A percentile compares a stretch with the other conserved stretches of the same genome.
These are phyloP conservation scores for Ptyas mucosa DNA, from an alignment of 2,113 vertebrate genomes.

Conservation along the genomic window DNA sequence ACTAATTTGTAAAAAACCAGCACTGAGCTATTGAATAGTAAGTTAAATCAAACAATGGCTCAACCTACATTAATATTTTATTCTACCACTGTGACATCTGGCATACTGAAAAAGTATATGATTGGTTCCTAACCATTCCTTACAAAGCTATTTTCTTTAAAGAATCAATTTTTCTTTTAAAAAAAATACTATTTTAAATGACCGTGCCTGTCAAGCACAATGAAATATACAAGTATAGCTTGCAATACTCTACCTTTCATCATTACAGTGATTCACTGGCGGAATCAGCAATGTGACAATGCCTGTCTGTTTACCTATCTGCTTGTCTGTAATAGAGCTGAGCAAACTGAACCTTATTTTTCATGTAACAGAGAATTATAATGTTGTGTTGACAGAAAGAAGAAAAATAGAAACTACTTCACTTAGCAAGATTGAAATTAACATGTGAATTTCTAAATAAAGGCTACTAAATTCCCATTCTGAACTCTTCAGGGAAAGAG, in stretches of 20 bases:
- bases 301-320: not conserved
- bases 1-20: not conserved
- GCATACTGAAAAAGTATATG: not conserved
- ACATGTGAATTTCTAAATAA: not conserved
- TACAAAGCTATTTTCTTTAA: not conserved
- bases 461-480: not conserved
- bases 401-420: not conserved
- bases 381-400: not conserved
- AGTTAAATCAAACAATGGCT: not conserved
- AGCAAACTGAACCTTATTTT: not conserved
- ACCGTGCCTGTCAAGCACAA: not conserved
- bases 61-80: not conserved
- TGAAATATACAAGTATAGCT: not conserved
- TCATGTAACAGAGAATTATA: not conserved
- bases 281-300: not conserved
- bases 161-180: not conserved
- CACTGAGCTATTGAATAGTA: not conserved
- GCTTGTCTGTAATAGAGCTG: not conserved
- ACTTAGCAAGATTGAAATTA: not conserved
- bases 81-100: not conserved
- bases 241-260: not conserved
- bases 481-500: not conserved
- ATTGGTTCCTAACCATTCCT: not conserved
- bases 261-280: not conserved
- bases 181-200: not conserved